A percentile compares a stretch with the other conserved stretches of the same genome.
Evolutionary conservation across 30 jellyfish, hydroid and myxozoan genomes (phyloP).

Genomic region (Nemopilema nomurai): DNA sequence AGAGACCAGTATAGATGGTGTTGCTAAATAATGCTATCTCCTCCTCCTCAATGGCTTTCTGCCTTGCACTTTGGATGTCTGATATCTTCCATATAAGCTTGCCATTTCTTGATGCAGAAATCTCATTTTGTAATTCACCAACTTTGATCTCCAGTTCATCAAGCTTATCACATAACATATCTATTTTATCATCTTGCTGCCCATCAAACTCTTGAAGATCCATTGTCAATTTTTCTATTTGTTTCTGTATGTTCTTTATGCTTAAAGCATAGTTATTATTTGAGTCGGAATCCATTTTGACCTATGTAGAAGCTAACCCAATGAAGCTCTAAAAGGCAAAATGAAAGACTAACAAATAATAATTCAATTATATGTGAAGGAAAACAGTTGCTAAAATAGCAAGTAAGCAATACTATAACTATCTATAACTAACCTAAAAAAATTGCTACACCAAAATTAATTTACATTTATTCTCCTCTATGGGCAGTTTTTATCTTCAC

Average conservation of each 20-base stretch:
- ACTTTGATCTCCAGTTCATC: constrained; percentile 66
- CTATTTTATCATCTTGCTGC: constrained; percentile 69
- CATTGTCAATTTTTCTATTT: constrained; percentile 53
- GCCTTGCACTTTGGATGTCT: constrained; percentile 28
- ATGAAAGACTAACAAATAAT: neutral
- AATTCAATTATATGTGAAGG: too few species aligned
- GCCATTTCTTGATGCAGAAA: constrained; percentile 64
- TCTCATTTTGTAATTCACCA: constrained; percentile 40
- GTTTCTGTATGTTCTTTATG: constrained; percentile 38
- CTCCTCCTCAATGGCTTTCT: constrained; percentile 45
- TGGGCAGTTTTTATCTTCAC: too few species aligned
- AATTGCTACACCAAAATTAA: too few species aligned
- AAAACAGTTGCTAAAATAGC: neutral
- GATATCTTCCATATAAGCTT: constrained; percentile 73
- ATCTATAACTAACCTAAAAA: too few species aligned
- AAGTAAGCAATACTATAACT: too few species aligned
- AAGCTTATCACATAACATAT: constrained; percentile 58
- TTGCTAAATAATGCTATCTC: constrained; percentile 57
- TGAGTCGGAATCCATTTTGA: neutral
- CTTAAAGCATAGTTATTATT: constrained; percentile 31
- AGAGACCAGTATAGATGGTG: constrained; percentile 71
- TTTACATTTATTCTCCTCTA: too few species aligned
- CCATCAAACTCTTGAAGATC: constrained; percentile 60
- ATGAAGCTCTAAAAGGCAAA: neutral
- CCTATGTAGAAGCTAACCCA: neutral